A percentile compares a stretch with the other conserved stretches of the same genome.
These are phyloP conservation scores for Silurus meridionalis DNA, from an alignment of 2,113 vertebrate species.

Conservation along the genomic window DNA sequence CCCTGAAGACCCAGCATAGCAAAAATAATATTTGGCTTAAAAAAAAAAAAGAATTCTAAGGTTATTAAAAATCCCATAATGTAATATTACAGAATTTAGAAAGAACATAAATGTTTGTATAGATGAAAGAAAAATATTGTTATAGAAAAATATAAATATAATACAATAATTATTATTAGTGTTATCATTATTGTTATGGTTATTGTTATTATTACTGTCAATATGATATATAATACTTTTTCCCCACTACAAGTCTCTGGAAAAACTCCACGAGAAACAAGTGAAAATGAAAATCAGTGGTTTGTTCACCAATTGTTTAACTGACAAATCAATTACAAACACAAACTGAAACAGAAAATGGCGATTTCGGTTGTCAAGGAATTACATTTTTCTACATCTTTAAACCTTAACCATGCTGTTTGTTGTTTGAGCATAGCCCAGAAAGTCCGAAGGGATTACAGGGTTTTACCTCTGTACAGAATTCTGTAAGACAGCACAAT, in stretches of 20 bases:
- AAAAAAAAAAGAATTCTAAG: constrained; percentile 44
- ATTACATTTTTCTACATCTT: not conserved
- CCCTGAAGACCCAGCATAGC: constrained; percentile 38
- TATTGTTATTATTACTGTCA: not conserved
- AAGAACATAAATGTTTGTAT: not conserved
- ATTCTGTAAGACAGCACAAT: constrained; percentile 47
- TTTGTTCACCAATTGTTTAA: not conserved
- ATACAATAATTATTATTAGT: not conserved
- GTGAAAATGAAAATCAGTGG: not conserved
- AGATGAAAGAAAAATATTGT: not conserved
- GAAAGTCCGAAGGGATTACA: constrained; percentile 30
- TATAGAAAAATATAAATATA: not conserved
- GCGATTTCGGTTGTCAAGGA: not conserved
- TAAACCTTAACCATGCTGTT: not conserved
- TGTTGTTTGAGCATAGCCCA: constrained; percentile 23
- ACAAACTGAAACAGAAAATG: constrained; percentile 20
- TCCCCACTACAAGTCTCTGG: not conserved
- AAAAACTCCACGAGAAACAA: not conserved
- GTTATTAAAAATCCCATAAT: constrained; percentile 43
- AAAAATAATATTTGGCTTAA: constrained; percentile 50
- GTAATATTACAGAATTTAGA: constrained; percentile 26
- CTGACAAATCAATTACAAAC: constrained; percentile 32
- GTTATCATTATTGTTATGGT: not conserved
- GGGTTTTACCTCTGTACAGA: constrained; percentile 44
- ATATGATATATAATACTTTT: not conserved